Conservation (phyloP, 2,888 invertebrate species). For the Eilema sororculum region DNA sequence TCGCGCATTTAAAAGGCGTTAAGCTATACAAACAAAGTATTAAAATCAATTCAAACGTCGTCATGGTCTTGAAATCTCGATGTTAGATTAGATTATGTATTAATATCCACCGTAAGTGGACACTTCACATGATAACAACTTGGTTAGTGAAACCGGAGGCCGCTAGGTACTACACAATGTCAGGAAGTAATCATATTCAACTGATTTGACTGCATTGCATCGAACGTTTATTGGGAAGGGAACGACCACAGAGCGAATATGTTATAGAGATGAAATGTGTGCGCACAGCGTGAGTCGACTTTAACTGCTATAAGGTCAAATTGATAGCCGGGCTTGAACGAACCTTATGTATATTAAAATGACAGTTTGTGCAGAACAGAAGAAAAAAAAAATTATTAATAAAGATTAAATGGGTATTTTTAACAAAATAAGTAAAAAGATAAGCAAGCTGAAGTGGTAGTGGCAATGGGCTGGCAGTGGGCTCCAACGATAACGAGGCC, state of each 20-base stretch:
- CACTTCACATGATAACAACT: slow-evolving; percentile 1
- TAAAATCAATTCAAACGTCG: neutral
- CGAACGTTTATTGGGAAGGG: slow-evolving; percentile 52
- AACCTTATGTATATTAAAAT: no score
- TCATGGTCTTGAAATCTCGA: neutral
- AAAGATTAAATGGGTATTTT: no score
- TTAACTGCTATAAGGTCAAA: no score
- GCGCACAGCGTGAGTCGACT: no score
- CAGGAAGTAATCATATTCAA: slow-evolving; percentile 69
- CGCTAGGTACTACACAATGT: slow-evolving; percentile 66
- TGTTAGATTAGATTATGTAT: neutral
- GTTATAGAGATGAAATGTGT: neutral
- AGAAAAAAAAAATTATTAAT: no score
- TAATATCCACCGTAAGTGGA: neutral
- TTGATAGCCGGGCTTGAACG: no score
- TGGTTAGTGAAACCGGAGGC: slow-evolving; percentile 52
- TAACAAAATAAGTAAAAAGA: no score
- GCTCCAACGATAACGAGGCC: no score
- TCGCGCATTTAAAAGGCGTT: neutral
- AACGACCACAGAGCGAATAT: slow-evolving; percentile 22
- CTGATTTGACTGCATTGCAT: slow-evolving; percentile 55
- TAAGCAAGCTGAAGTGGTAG: no score
- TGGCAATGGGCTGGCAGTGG: no score
- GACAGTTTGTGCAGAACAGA: no score
- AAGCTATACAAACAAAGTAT: neutral